Base-by-base conservation (phyloP, 2,113 vertebrate species). In the Penelope pileata region DNA sequence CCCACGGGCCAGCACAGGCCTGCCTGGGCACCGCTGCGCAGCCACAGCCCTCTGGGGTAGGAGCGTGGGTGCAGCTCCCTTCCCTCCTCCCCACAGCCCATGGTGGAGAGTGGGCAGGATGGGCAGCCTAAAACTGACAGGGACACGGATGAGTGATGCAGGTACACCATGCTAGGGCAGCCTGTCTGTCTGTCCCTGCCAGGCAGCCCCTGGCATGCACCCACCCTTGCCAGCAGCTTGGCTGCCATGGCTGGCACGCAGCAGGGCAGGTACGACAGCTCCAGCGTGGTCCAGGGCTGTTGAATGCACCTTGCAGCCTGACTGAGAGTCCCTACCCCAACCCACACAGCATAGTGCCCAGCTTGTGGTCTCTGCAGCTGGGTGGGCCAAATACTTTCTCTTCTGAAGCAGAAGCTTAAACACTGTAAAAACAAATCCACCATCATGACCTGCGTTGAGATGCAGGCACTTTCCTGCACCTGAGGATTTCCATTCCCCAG, bases 371-470 rank as follows among this genome's bases (percentile, higher is more conserved):
- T 38, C 51, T 2, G 10, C 56, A 84, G 50, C 54, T 1, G 2
- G 32, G 30, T 38, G 5, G 12, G 29, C 9, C 0, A 4, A 27
- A 36, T 2, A 5, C 43, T 50, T 91, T 50, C 34, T 50, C 45
- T 43, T 94, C 17, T 75, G 62, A 93, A 90, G 47, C 36, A 87
- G 69, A 66, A 87, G 16, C 38, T 84, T 81, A 64, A 89, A 56
- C 30, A 64, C 58, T 42, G 21, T 64, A n/a, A 91, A 86, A 60
- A 56, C 17, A 60, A 91, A 86, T 10, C 40, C 34, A 42, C 30
- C 0, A 2, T 19, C 64, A 45, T 0, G 0, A 29, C 77, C 66
- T 17, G 19, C n/a, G 14, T 30, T 12, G n/a, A 69, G 17, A 30
- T 72, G 53, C 47, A 21, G 76, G 43, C 32, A 50, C 56, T 59